These are phyloP conservation scores for Drosophila pachea DNA, from an alignment of 1,140 invertebrate species.

Conservation along the genomic window DNA sequence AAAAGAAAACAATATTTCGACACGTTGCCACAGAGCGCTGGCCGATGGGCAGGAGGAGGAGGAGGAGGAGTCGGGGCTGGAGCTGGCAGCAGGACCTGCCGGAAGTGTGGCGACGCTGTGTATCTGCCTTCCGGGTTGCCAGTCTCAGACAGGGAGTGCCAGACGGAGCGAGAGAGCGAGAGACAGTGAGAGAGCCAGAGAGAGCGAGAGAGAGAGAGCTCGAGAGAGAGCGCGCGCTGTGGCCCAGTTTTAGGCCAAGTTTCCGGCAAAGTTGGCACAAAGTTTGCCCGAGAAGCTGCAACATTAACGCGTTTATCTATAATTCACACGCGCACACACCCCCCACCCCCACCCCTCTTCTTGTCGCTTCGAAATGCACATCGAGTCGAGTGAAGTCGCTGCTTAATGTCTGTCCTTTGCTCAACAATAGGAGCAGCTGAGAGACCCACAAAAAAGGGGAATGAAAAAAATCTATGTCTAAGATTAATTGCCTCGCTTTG, in stretches of 20 bases:
- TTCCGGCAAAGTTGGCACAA: slow-evolving; percentile 23
- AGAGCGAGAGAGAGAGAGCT: background rate
- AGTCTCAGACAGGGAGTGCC: background rate
- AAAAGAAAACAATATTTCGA: slow-evolving; percentile 30
- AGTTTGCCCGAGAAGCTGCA: slow-evolving; percentile 47
- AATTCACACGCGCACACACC: slow-evolving; percentile 64
- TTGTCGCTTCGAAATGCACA: slow-evolving; percentile 47
- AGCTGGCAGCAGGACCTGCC: slow-evolving; percentile 24
- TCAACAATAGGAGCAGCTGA: slow-evolving; percentile 3
- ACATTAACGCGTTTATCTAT: slow-evolving; percentile 76
- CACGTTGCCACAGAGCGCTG: slow-evolving; percentile 17
- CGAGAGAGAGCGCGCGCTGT: slow-evolving; percentile 14
- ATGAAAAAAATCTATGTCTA: slow-evolving; percentile 32
- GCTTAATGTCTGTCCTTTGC: background rate
- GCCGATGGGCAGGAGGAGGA: background rate
- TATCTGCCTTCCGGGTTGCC: slow-evolving; percentile 44
- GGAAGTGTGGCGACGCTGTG: slow-evolving; percentile 51
- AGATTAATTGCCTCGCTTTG: slow-evolving; percentile 67
- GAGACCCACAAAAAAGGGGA: background rate
- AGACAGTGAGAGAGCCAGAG: background rate
- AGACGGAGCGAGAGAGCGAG: slow-evolving; percentile 1
- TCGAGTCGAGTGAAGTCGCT: slow-evolving; percentile 7
- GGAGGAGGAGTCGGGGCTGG: background rate
- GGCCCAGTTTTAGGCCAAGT: slow-evolving; percentile 58
- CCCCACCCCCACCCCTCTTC: too few species aligned